Conservation (phyloP, 2,113 vertebrate genomes). For the Poecilia latipinna region DNA sequence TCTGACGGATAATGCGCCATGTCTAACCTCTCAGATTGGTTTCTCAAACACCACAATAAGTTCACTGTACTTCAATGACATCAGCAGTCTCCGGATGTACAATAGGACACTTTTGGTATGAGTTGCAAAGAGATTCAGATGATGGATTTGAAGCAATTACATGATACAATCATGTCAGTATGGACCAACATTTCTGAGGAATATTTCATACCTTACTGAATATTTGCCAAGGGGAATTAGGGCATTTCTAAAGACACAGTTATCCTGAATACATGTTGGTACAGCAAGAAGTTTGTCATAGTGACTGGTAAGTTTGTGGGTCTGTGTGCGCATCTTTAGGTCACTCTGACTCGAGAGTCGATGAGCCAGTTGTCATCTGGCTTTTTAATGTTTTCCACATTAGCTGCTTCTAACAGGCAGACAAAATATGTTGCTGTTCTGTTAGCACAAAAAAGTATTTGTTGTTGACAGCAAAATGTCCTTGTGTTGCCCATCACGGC, state of each 20-base stretch:
- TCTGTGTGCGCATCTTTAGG: neutral
- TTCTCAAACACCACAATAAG: neutral
- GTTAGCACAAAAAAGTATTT: constrained; percentile 36
- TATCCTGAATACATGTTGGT: too few species aligned
- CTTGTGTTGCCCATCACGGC: constrained; percentile 27
- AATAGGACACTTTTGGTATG: neutral
- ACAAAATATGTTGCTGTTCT: constrained; percentile 27
- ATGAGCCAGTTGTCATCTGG: constrained; percentile 14
- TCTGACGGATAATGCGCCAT: neutral
- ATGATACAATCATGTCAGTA: too few species aligned
- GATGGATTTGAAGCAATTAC: too few species aligned
- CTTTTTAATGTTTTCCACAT: neutral
- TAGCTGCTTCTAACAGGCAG: neutral
- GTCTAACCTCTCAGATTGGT: neutral
- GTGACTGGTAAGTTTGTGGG: too few species aligned
- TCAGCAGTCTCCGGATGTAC: neutral
- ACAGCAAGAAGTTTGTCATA: too few species aligned
- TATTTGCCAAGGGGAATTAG: too few species aligned
- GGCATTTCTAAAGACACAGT: too few species aligned
- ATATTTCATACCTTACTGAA: too few species aligned
- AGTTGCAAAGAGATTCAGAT: neutral
- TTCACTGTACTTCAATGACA: neutral
- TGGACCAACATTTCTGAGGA: too few species aligned
- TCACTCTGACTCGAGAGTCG: constrained; percentile 7
- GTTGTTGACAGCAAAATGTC: constrained; percentile 14